phyloP scores from a whole-genome alignment of 2,113 vertebrate genomes.

The Lontra canadensis region DNA sequence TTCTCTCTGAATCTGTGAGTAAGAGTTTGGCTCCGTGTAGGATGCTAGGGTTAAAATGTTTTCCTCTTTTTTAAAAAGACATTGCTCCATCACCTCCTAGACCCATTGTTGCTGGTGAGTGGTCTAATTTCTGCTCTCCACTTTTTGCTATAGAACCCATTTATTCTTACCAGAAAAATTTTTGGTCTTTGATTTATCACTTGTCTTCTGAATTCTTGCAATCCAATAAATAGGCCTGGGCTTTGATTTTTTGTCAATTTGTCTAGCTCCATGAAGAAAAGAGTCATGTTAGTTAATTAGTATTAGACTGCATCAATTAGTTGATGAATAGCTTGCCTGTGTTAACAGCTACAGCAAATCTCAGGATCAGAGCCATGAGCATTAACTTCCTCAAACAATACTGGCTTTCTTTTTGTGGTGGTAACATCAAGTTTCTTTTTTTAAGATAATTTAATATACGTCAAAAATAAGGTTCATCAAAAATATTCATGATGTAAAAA shows the following conservation, averaged over 20 bases:
- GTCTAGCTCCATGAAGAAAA: not conserved
- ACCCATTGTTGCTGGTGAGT: not conserved
- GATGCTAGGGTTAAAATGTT: not conserved
- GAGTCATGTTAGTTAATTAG: not conserved
- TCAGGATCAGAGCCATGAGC: not conserved
- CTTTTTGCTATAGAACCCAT: not conserved
- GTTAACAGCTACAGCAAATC: not conserved
- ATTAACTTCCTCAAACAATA: not conserved
- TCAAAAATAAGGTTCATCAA: not conserved
- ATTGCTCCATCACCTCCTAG: not conserved
- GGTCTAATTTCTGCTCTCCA: not conserved
- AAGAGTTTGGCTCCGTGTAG: not conserved
- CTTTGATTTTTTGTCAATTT: not conserved
- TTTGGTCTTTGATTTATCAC: not conserved
- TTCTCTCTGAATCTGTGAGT: not conserved
- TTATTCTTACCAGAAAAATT: not conserved
- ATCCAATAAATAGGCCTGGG: not conserved
- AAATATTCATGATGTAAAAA: not conserved
- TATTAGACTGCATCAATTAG: not conserved
- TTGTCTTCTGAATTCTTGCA: not conserved
- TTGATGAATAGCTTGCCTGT: not conserved
- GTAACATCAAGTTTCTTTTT: not conserved
- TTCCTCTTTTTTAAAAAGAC: not conserved
- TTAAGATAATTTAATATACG: not conserved
- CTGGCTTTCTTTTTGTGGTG: not conserved